Base-by-base conservation (phyloP, 2,888 invertebrate genomes). In the Melitaea athalia region DNA sequence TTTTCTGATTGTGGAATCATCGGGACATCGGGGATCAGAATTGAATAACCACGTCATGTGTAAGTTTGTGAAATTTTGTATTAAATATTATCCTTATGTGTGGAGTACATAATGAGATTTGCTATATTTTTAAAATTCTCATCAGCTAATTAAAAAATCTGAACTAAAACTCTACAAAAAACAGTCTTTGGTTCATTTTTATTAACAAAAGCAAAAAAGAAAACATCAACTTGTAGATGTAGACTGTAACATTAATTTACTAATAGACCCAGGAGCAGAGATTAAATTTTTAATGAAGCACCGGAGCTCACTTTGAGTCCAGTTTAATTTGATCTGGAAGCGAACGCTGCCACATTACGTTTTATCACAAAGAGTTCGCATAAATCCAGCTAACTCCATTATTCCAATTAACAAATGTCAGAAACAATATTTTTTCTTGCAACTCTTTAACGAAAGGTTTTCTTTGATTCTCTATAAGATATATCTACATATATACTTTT, bases 251-350 rank as follows among this genome's bases (percentile, higher is more conserved):
- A 60, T 53, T 59, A 62, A 53, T 63, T 52, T 63, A 57, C 62
- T 69, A 69, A 64, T 67, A 69, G 59, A 69, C 59, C 45, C 10
- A 64, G 42, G 31, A 61, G 49, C 53, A 63, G 38, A 63, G 67
- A 72, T 69, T 67, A 72, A 59, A 69, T 69, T 72, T 69, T 69
- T 69, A 69, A 72, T 60, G 64, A 69, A 69, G 64, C 61, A 57
- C 49, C 65, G 61, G 64, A 63, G 60, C 61, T 69, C 68, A 64
- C 69, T 66, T 63, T 67, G 63, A 68, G 64, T 59, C 66, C 59
- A 71, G 66, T 52, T 69, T 67, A 67, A 69, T 69, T 67, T 66
- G 45, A 69, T 64, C 61, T 64, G 38, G n/a, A 53, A 43, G 64
- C 45, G 62, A 57, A 62, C 45, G 57, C 63, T 64, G 63, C 71